A percentile compares a stretch with the other conserved stretches of the same genome.
Conservation (phyloP, 2,888 invertebrate genomes). For the Branchipolynoe longqiensis region DNA sequence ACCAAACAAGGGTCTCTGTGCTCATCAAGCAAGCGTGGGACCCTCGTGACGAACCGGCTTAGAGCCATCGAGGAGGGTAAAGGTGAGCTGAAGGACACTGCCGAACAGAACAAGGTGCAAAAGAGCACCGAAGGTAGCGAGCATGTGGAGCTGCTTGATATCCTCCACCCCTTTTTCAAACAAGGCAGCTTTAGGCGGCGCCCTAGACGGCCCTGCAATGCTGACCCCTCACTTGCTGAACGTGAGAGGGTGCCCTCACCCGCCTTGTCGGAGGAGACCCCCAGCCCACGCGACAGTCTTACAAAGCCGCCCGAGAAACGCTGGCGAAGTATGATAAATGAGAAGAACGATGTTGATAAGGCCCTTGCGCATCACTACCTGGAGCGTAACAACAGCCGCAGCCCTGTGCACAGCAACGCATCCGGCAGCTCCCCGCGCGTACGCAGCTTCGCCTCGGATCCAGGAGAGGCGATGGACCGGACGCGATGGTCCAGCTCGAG, state of each 20-base stretch:
- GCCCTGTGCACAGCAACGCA: slow-evolving; percentile 6
- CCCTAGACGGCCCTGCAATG: slow-evolving; percentile 65
- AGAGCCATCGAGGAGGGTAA: slow-evolving; percentile 60
- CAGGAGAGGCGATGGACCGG: slow-evolving; percentile 20
- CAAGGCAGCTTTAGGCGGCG: slow-evolving; percentile 74
- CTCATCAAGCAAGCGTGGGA: slow-evolving; percentile 55
- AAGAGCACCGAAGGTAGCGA: slow-evolving; percentile 64
- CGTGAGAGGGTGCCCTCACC: slow-evolving; percentile 78
- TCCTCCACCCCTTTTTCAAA: slow-evolving; percentile 71
- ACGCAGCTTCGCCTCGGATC: slow-evolving; percentile 19
- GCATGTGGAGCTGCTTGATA: slow-evolving; percentile 69
- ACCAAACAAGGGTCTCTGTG: slow-evolving; percentile 55
- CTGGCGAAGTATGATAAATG: slow-evolving; percentile 24
- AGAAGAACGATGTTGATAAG: slow-evolving; percentile 50
- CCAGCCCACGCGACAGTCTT: slow-evolving; percentile 5
- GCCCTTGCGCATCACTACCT: slow-evolving; percentile 36
- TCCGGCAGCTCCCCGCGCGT: neutral
- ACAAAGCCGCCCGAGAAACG: slow-evolving; percentile 7
- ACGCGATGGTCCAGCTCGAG: slow-evolving; percentile 41
- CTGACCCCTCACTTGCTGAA: slow-evolving; percentile 69
- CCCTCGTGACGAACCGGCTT: slow-evolving; percentile 41
- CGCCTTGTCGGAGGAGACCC: slow-evolving; percentile 13
- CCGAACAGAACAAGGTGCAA: slow-evolving; percentile 56
- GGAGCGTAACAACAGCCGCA: slow-evolving; percentile 30
- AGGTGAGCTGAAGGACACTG: slow-evolving; percentile 43